A percentile compares a stretch with the other conserved stretches of the same genome.
These are phyloP conservation scores for Ostrea edulis DNA, from an alignment of 1,140 invertebrate genomes.

Conservation along the genomic window DNA sequence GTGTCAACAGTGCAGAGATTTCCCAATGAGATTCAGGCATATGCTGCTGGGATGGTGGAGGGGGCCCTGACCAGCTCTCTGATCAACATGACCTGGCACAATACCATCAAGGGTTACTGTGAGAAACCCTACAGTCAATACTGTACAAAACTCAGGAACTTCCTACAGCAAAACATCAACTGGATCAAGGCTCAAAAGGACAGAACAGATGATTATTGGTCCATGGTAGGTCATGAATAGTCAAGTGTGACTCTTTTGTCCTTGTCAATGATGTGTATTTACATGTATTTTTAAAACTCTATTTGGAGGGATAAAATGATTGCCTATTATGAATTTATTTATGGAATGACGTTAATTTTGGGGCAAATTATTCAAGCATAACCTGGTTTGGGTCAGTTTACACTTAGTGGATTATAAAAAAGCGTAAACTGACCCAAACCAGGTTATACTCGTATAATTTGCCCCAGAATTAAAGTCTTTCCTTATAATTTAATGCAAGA, in stretches of 20 bases:
- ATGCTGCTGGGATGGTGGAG: constrained; percentile 93
- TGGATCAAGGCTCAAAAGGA: constrained; percentile 82
- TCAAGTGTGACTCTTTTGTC: neutral
- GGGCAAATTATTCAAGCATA: too few species aligned
- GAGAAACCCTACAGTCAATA: constrained; percentile 82
- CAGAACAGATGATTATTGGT: constrained; percentile 85
- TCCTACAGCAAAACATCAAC: constrained; percentile 81
- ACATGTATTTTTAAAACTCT: too few species aligned
- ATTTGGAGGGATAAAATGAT: too few species aligned
- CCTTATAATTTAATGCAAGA: too few species aligned
- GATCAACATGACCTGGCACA: constrained; percentile 90
- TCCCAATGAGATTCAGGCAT: constrained; percentile 87
- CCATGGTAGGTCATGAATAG: constrained; percentile 83
- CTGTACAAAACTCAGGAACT: constrained; percentile 85
- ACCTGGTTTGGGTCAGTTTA: too few species aligned
- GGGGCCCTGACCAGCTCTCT: constrained; percentile 83
- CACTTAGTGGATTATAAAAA: too few species aligned
- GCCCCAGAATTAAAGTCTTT: too few species aligned
- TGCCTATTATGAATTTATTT: too few species aligned
- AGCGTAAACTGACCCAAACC: too few species aligned
- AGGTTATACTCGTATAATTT: too few species aligned
- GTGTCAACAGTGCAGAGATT: constrained; percentile 68
- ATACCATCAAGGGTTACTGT: constrained; percentile 85
- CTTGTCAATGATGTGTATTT: too few species aligned
- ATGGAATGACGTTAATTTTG: too few species aligned